Evolutionary conservation across 2,113 vertebrate genomes (phyloP).

Genomic region (Microcebus lehilahytsara): DNA sequence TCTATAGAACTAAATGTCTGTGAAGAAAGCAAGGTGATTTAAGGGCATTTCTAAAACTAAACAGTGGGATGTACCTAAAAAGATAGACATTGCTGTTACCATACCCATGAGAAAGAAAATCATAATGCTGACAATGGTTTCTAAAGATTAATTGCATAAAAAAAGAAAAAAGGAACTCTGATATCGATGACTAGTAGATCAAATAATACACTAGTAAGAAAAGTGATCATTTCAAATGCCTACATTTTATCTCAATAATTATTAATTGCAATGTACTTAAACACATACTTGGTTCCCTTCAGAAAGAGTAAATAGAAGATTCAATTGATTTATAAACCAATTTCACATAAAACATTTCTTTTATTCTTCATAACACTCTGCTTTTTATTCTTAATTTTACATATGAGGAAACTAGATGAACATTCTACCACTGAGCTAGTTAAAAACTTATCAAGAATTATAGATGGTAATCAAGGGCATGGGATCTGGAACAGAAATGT

Average conservation of each 20-base stretch:
- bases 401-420: background rate
- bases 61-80: constrained; percentile 4
- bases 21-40: constrained; percentile 39
- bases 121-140: background rate
- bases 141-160: constrained; percentile 10
- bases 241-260: constrained; percentile 30
- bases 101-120: background rate
- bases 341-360: background rate
- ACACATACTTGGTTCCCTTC: background rate
- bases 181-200: background rate
- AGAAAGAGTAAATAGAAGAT: background rate
- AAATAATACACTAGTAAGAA: background rate
- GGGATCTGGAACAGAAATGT: background rate
- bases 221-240: constrained; percentile 44
- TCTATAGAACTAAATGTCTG: background rate
- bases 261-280: constrained; percentile 26
- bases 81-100: background rate
- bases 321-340: background rate
- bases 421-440: background rate
- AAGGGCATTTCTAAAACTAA: background rate
- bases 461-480: background rate
- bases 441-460: background rate
- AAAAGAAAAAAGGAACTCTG: background rate
- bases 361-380: constrained; percentile 20
- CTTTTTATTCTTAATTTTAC: background rate